phyloP scores from a whole-genome alignment of 1,140 invertebrate species.

The Ceratoteleas bidentatus region DNA sequence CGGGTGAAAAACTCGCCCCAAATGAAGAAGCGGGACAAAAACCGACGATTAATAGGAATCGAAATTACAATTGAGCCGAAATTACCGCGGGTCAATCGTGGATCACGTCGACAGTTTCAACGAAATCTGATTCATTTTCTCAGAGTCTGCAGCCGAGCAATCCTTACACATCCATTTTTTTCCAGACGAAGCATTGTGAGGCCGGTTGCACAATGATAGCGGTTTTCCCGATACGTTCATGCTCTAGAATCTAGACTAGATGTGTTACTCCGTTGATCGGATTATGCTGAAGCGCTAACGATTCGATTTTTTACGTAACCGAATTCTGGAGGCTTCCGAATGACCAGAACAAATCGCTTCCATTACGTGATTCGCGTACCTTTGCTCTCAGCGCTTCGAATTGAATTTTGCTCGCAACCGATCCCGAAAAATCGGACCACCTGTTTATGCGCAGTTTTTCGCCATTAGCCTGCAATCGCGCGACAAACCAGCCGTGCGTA shows the following conservation, averaged over 20 bases:
- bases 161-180: conserved; percentile 64
- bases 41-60: too few species aligned
- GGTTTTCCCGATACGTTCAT: conserved; percentile 79
- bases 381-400: too few species aligned
- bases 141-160: conserved; percentile 52
- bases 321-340: conserved; percentile 67
- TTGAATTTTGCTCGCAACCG: too few species aligned
- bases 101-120: conserved; percentile 39
- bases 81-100: conserved; percentile 34
- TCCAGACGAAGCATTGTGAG: conserved; percentile 72
- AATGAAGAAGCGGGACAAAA: too few species aligned
- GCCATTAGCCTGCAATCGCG: conserved; percentile 40
- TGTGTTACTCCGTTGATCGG: conserved; percentile 75
- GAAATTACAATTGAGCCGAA: too few species aligned
- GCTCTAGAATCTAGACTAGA: conserved; percentile 78
- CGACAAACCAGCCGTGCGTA: conserved; percentile 48
- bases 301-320: conserved; percentile 69
- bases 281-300: conserved; percentile 69
- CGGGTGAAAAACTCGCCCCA: too few species aligned
- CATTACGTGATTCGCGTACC: conserved; percentile 39
- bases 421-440: too few species aligned
- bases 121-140: conserved; percentile 49
- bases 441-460: conserved; percentile 15
- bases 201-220: conserved; percentile 77
- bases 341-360: conserved; percentile 53